Evolutionary conservation across 1,140 invertebrate genomes (phyloP), one percentile per base, ranked within the genome.

Genomic region (Helicorthomorpha holstii): DNA sequence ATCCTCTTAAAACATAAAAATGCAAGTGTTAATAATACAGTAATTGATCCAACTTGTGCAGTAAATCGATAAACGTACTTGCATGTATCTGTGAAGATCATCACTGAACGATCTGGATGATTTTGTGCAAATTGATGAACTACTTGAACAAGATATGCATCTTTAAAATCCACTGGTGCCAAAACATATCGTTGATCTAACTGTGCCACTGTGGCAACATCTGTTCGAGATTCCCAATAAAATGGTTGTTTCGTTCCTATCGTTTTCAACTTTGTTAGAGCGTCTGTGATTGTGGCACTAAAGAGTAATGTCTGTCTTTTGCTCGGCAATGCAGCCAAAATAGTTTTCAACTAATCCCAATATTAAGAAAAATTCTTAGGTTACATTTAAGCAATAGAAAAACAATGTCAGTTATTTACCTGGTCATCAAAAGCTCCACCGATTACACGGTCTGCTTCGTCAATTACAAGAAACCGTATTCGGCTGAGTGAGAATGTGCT

Each of bases 281-380:
- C 78, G 64, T 92, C 84, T 7, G 89, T 94, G 64, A 97, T 90
- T 16, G 95, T 98, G 1, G 95, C 95, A 52, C 92, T 96, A 63
- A 97, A 98, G 24, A 97, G 73, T 27, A 95, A 71, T 22, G 83
- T 91, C 62, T 90, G 86, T 58, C 83, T 75, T 44, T 82, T 76
- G 56, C 79, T 76, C 0, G 92, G 87, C 43, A 97, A 66, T 7
- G 77, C 75, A 54, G 75, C 67, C 61, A 94, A 82, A 60, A 97
- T 93, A 49, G 78, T 81, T 63, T 82, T 73, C 23, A 97, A 52
- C 66, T 70, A 55, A n/a, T n/a, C n/a, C 58, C 60, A 56, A 47
- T 21, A 26, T 14, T 3, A 21, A 34, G 29, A 34, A 34, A 7
- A 34, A 16, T 34, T 16, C 7, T 34, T 34, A 34, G 7, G 29